Conservation (phyloP, 2,113 vertebrate species). For the Petrocephalus zakoni region DNA sequence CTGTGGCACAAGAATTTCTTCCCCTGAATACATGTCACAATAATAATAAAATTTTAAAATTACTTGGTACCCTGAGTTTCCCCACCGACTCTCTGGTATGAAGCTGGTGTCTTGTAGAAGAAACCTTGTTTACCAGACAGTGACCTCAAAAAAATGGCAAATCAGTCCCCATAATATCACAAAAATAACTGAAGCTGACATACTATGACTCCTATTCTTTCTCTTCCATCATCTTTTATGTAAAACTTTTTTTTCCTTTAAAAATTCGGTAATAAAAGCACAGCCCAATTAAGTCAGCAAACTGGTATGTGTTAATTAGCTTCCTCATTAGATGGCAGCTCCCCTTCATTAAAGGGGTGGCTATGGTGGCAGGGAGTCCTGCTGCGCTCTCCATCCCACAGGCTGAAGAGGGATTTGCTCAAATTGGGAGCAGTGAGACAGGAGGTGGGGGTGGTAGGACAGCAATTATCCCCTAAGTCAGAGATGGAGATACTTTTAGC, state of each 20-base stretch:
- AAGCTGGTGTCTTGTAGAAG: not conserved
- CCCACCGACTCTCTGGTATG: not conserved
- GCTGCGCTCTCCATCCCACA: conserved; percentile 13
- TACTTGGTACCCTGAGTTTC: not conserved
- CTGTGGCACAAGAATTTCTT: not conserved
- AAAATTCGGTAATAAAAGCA: conserved; percentile 30
- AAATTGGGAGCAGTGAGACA: conserved; percentile 10
- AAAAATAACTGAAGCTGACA: not conserved
- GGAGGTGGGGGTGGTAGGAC: not conserved
- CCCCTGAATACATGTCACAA: not conserved
- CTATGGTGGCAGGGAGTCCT: conserved; percentile 37
- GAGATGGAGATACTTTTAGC: conserved; percentile 7
- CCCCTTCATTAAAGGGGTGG: conserved; percentile 71
- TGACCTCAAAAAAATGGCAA: not conserved
- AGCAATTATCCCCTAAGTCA: conserved; percentile 12
- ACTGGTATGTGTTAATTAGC: conserved; percentile 83
- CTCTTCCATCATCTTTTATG: not conserved
- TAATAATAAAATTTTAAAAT: not conserved
- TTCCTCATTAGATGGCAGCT: conserved; percentile 73
- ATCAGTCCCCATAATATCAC: not conserved
- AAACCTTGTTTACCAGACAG: not conserved
- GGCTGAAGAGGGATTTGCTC: conserved; percentile 12
- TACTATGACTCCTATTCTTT: not conserved
- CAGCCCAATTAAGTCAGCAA: conserved; percentile 82
- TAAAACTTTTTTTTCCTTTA: conserved; percentile 9